Base-by-base conservation (phyloP, 2,797 vertebrate species). In the Cichlasoma orientale region DNA sequence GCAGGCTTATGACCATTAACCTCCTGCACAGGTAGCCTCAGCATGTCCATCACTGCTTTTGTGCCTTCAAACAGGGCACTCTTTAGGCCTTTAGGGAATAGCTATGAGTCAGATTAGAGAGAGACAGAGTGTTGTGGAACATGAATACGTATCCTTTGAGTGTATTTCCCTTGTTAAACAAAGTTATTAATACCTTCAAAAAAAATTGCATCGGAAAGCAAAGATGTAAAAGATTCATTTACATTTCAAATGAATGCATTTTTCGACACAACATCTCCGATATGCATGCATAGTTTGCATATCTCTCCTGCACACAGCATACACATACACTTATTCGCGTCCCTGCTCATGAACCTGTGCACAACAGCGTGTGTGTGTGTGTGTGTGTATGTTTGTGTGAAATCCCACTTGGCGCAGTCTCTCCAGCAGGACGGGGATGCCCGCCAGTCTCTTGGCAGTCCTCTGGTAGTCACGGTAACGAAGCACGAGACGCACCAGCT, bases 381-480 rank as follows among this genome's bases (percentile, higher is more conserved):
- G 73, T 74, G 58, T 74, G 74, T 74, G 47, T 74, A 74, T 59
- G 54, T 80, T 63, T 61, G 79, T 86, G 78, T 82, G 54, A 89
- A 83, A 78, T 89, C 88, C 90, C 92, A 99, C 98, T 97, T 99
- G 97, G 80, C 96, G 96, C 74, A 99, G 95, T 83, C 95, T 97
- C 93, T 99, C 98, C 94, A 99, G 94, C 83, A 99, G 95, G 72
- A 96, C 88, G 0, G 98, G 98, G 92, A 99, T 98, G 73, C 97
- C 97, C 0, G 98, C 97, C 93, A 99, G 95, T 78, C 98, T 96
- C 92, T 97, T 98, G 89, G 97, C 94, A 82, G 97, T 96, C 86
- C 98, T 95, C 93, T 99, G 98, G 95, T 98, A 98, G 95, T 99
- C 98, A 2, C 98, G 97, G 94, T 98, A 97, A 92, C 96, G 95